Evolutionary conservation across 1,140 invertebrate species (phyloP), one percentile per base, ranked within the genome.

Genomic region (Brachystomella parvula): DNA sequence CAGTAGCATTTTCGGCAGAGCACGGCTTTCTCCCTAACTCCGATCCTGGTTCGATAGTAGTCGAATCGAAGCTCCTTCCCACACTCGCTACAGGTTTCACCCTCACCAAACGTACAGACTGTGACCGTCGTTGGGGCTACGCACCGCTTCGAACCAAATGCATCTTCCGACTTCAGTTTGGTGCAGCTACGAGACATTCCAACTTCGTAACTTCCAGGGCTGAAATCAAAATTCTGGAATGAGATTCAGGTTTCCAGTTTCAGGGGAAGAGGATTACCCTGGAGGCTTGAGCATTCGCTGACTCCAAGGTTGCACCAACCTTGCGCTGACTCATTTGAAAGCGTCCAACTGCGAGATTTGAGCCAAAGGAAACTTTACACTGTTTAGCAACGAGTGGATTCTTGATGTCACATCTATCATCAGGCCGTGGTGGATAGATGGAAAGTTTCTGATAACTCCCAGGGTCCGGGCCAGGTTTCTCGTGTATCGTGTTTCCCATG

Each of bases 1-100:
- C 66, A 67, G 33, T 67, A 67, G 39, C 66, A 67, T 24, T 57
- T 44, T 19, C 66, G 61, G 64, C 66, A 67, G 24, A 67, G 32
- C 26, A 44, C 66, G 12, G 39, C 28, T 1, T 26, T 35, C 21
- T 49, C 35, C 2, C 17, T 28, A 3, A 47, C 24, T 39, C 57
- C 57, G 3, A 24, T 49, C n/a, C 56, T 61, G 2, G 66, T 67
- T 44, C 66, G 44, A 30, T 67, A 67, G 32, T 67, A 67, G 47
- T 67, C 66, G 24, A 26, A 35, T 2, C 21, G 53, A 12, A 63
- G 66, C 3, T 30, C 49, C 17, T 67, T 30, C 31, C 61, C 61
- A 59, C 66, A 67, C n/a, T 30, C 61, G n/a, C 30, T 53, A 47
- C 66, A 67, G 9, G 28, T 29, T 39, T 67, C 66, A 1, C 49